A percentile compares a stretch with the other conserved stretches of the same genome.
Conservation (phyloP, 2,888 invertebrate genomes). For the Brenthis ino region DNA sequence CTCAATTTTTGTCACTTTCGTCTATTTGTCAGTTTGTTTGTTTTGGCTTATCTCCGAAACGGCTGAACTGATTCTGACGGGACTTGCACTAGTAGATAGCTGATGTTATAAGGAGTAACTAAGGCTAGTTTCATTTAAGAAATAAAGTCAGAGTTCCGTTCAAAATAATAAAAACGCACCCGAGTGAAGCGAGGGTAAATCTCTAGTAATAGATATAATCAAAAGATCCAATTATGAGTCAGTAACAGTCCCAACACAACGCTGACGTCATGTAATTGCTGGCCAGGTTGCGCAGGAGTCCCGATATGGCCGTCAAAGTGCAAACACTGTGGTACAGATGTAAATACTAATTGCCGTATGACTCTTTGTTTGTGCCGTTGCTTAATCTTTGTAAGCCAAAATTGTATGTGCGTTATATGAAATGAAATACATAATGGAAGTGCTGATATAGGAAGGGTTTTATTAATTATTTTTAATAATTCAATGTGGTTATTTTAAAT, state of each 20-base stretch:
- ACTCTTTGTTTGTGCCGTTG: slow-evolving; percentile 29
- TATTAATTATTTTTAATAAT: too few relatives aligned
- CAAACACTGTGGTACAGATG: slow-evolving; percentile 25
- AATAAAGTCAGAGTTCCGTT: too few relatives aligned
- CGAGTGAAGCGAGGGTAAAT: too few relatives aligned
- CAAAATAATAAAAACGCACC: too few relatives aligned
- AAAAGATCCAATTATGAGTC: slow-evolving; percentile 26
- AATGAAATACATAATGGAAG: not conserved
- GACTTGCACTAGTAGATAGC: too few relatives aligned
- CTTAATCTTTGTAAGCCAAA: slow-evolving; percentile 9
- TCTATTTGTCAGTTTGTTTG: too few relatives aligned
- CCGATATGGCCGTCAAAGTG: slow-evolving; percentile 28
- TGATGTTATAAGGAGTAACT: too few relatives aligned
- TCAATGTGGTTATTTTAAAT: too few relatives aligned
- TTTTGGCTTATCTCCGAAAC: too few relatives aligned
- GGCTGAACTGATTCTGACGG: too few relatives aligned
- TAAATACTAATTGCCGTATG: slow-evolving; percentile 34
- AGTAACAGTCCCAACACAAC: slow-evolving; percentile 19
- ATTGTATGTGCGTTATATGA: not conserved
- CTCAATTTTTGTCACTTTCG: too few relatives aligned
- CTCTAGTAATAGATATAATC: not conserved
- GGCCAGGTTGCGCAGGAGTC: slow-evolving; percentile 28
- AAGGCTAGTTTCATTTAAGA: too few relatives aligned
- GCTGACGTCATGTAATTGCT: slow-evolving; percentile 35
- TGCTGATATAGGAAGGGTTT: not conserved